phyloP scores from a whole-genome alignment of 2,113 vertebrate genomes.

The Neolamprologus longior region DNA sequence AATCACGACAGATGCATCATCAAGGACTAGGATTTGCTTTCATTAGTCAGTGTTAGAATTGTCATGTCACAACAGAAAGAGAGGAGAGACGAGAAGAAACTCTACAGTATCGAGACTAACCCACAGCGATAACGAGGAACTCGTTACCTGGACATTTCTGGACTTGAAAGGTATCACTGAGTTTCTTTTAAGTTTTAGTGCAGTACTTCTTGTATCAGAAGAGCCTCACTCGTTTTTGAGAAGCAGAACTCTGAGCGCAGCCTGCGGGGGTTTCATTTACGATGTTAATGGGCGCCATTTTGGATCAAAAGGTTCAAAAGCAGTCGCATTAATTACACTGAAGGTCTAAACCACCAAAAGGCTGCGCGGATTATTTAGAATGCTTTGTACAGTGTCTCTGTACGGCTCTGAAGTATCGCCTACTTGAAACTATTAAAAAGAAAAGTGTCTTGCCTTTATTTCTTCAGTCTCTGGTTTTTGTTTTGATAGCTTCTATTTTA shows the following conservation, averaged over 20 bases:
- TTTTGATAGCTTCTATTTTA: conserved; percentile 68
- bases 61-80: conserved; percentile 20
- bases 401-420: conserved; percentile 63
- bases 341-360: conserved; percentile 9
- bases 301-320: not conserved
- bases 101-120: not conserved
- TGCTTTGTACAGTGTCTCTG: conserved; percentile 22
- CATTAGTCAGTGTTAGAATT: conserved; percentile 16
- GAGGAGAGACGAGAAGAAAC: not conserved
- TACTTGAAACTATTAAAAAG: conserved; percentile 87
- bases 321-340: not conserved
- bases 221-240: not conserved
- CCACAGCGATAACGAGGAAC: not conserved
- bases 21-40: not conserved
- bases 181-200: not conserved
- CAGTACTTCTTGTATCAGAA: not conserved
- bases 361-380: not conserved
- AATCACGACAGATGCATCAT: not conserved
- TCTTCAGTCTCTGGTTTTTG: conserved; percentile 61
- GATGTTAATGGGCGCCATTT: conserved; percentile 1
- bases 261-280: conserved; percentile 26
- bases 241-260: not conserved
- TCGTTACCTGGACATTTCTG: not conserved
- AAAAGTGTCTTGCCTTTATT: conserved; percentile 78
- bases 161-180: not conserved